These are phyloP conservation scores for Pseudorectes ferrugineus DNA, from an alignment of 2,113 vertebrate species.

Conservation along the genomic window DNA sequence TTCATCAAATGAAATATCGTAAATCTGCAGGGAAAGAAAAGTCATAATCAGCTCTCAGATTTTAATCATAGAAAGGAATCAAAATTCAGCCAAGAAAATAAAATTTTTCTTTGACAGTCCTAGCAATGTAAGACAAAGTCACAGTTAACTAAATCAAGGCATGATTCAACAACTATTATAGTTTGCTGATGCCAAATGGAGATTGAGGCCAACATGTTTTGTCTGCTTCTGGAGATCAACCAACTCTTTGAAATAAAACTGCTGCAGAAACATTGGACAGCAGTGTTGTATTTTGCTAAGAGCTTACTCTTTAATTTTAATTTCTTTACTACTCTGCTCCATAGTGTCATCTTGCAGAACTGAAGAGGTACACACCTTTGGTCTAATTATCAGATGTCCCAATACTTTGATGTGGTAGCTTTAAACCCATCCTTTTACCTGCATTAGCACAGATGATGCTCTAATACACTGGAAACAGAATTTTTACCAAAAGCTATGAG, in stretches of 20 bases:
- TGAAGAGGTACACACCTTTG: not conserved
- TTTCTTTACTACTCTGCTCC: not conserved
- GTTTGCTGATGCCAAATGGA: slow-evolving; percentile 2
- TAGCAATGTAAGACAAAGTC: not conserved
- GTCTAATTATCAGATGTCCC: not conserved
- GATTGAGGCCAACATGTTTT: slow-evolving; percentile 4
- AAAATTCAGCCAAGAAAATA: slow-evolving; percentile 26
- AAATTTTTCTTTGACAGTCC: not conserved
- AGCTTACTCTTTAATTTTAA: not conserved
- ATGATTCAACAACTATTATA: slow-evolving; percentile 36
- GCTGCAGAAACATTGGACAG: not conserved
- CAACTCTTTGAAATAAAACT: slow-evolving; percentile 8
- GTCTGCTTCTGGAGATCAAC: slow-evolving; percentile 27
- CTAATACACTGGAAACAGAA: not conserved
- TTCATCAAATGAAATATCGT: not conserved
- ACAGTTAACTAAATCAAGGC: slow-evolving; percentile 18
- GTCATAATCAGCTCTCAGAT: not conserved
- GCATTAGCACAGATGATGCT: not conserved
- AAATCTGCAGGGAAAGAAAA: not conserved
- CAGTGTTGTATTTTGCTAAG: not conserved
- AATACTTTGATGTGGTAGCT: not conserved
- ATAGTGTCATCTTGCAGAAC: not conserved
- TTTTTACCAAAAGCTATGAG: not conserved
- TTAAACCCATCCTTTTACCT: not conserved
- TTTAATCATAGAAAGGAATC: slow-evolving; percentile 12